A percentile compares a stretch with the other conserved stretches of the same genome.
Evolutionary conservation across 2,888 invertebrate species (phyloP).

Genomic region (Neoitamus cyanurus): DNA sequence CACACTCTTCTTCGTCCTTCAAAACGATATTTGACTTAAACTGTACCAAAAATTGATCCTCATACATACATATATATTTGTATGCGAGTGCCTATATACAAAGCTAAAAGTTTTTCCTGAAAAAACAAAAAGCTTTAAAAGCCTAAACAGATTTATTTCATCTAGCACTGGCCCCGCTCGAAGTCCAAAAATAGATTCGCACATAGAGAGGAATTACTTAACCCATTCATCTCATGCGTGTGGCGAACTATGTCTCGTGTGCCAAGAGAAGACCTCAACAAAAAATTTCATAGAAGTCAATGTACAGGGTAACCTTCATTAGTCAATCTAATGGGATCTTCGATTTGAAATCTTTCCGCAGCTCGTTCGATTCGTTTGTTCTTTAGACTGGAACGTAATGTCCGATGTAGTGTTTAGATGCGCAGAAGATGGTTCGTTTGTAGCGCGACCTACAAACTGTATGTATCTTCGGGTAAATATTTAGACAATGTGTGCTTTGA

Average conservation of each 20-base stretch:
- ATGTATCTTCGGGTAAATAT: background rate
- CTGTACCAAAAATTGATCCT: background rate
- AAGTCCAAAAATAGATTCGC: slow-evolving; percentile 24
- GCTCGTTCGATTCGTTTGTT: background rate
- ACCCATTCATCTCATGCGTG: background rate
- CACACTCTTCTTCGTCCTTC: background rate
- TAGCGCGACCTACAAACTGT: background rate
- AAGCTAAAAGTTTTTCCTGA: background rate
- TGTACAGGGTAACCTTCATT: slow-evolving; percentile 29
- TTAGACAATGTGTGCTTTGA: background rate
- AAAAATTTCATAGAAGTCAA: slow-evolving; percentile 23
- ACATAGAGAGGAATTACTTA: background rate
- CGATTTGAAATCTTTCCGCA: background rate
- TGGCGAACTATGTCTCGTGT: background rate
- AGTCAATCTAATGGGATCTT: background rate
- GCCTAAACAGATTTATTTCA: background rate
- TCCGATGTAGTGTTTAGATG: background rate
- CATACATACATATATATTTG: no score
- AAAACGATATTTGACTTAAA: background rate
- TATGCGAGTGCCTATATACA: background rate
- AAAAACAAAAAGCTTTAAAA: background rate
- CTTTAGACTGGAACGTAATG: background rate
- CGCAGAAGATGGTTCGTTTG: background rate
- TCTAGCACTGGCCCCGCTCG: background rate
- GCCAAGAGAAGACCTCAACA: background rate